Conservation (phyloP, 1,140 invertebrate species). For the Pseudomyrmex dendroicus region DNA sequence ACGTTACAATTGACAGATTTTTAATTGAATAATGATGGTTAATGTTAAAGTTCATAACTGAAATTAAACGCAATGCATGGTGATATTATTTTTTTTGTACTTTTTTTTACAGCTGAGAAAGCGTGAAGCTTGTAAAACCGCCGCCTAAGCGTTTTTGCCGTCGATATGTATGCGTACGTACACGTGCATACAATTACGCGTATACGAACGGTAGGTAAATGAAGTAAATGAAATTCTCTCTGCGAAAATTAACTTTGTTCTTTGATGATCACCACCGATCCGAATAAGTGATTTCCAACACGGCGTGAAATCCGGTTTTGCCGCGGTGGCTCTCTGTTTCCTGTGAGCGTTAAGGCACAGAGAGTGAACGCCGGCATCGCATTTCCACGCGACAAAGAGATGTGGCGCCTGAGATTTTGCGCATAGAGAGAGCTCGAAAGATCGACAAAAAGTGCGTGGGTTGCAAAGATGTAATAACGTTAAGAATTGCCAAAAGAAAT, state of each 20-base stretch:
- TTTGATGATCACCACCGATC: constrained; percentile 6
- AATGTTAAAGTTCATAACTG: too few species aligned
- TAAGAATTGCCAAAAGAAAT: constrained; percentile 23
- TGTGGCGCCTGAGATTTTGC: background rate
- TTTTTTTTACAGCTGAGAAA: constrained; percentile 13
- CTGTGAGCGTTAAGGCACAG: background rate
- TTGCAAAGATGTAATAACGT: constrained; percentile 8
- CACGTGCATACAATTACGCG: background rate
- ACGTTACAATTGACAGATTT: too few species aligned
- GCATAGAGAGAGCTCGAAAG: constrained; percentile 8
- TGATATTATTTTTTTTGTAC: too few species aligned
- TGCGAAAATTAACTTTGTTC: constrained; percentile 17
- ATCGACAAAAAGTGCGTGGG: background rate
- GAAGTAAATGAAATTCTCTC: constrained; percentile 37
- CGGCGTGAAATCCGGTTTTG: constrained; percentile 35
- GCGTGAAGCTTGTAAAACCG: constrained; percentile 29
- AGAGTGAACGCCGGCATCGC: constrained; percentile 28
- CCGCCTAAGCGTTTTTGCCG: background rate
- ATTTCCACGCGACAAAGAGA: background rate
- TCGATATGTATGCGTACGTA: background rate
- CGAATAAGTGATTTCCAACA: constrained; percentile 31
- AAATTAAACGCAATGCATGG: too few species aligned
- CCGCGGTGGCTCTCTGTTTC: constrained; percentile 5
- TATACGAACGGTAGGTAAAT: constrained; percentile 9
- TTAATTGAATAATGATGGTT: too few species aligned